phyloP scores from a whole-genome alignment of 2,888 invertebrate genomes.

The Eupeodes latifasciatus region DNA sequence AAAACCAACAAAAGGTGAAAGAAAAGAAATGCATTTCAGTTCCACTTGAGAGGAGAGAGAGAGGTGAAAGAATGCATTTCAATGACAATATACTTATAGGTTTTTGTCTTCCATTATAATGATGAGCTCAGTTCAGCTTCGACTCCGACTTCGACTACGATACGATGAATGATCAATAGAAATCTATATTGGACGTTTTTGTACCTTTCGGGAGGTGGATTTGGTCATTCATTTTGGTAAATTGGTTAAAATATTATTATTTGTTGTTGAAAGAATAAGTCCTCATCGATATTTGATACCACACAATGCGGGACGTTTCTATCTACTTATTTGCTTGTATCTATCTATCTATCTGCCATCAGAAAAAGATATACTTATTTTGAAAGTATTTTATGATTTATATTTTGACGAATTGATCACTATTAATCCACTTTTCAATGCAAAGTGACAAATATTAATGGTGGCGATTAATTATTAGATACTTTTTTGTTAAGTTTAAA shows the following conservation, averaged over 20 bases:
- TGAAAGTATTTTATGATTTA: not conserved
- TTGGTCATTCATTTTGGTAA: slow-evolving; percentile 71
- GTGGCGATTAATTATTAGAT: slow-evolving; percentile 25
- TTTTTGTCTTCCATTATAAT: slow-evolving; percentile 9
- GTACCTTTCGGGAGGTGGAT: slow-evolving; percentile 54
- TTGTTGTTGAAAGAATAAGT: slow-evolving; percentile 44
- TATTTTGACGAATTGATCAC: slow-evolving; percentile 62
- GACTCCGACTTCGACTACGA: not conserved
- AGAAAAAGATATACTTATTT: too few relatives aligned
- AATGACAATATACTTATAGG: slow-evolving; percentile 31
- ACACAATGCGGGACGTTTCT: slow-evolving; percentile 47
- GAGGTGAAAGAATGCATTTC: slow-evolving; percentile 43
- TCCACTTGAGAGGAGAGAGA: slow-evolving; percentile 49
- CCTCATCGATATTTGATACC: slow-evolving; percentile 44
- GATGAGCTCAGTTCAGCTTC: not conserved
- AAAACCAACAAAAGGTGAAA: slow-evolving; percentile 29
- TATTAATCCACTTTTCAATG: slow-evolving; percentile 51
- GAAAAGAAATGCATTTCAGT: slow-evolving; percentile 51
- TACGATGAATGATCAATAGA: slow-evolving; percentile 45
- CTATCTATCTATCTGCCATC: not conserved
- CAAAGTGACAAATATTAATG: slow-evolving; percentile 45
- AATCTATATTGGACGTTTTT: not conserved
- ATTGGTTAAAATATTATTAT: slow-evolving; percentile 50
- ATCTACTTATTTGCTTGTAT: not conserved
- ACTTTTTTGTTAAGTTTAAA: not conserved